Percentiles rank a stretch among this genome's conserved stretches.
Evolutionary conservation across 2,797 vertebrate genomes (phyloP).

Genomic region (Emys orbicularis): DNA sequence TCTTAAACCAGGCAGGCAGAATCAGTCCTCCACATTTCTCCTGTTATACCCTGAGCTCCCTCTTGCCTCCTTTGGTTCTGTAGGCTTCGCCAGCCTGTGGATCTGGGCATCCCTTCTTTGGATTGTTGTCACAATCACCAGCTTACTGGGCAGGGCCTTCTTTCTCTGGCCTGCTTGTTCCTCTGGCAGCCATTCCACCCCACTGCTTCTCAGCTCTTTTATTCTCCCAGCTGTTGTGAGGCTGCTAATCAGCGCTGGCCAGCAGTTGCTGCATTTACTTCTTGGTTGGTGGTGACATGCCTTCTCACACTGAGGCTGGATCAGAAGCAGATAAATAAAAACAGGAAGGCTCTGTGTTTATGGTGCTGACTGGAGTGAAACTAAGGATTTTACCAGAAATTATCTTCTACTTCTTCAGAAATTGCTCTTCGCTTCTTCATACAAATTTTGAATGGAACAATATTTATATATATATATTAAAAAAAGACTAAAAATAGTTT

Average conservation of each 20-base stretch:
- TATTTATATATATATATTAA: not conserved
- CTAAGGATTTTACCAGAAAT: not conserved
- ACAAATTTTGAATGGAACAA: not conserved
- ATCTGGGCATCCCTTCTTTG: not conserved
- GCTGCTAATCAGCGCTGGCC: not conserved
- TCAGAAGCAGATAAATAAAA: slow-evolving; percentile 25
- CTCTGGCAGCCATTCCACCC: not conserved
- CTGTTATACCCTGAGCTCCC: not conserved
- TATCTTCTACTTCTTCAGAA: not conserved
- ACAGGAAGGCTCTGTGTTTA: not conserved
- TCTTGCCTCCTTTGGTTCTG: not conserved
- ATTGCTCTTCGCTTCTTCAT: not conserved
- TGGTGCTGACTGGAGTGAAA: not conserved
- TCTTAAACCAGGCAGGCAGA: not conserved
- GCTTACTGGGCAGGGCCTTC: not conserved
- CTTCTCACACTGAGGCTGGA: not conserved
- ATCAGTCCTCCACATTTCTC: not conserved
- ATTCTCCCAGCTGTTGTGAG: not conserved
- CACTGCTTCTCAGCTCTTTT: not conserved
- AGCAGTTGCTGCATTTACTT: not conserved
- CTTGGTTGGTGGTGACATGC: not conserved
- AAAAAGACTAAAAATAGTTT: not conserved
- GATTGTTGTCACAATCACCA: not conserved
- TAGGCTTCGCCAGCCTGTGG: not conserved
- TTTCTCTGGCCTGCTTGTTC: not conserved